Percentiles rank a stretch among this genome's conserved stretches.
These are phyloP conservation scores for Chaetops frenatus DNA, from an alignment of 2,113 vertebrate species.

Conservation along the genomic window DNA sequence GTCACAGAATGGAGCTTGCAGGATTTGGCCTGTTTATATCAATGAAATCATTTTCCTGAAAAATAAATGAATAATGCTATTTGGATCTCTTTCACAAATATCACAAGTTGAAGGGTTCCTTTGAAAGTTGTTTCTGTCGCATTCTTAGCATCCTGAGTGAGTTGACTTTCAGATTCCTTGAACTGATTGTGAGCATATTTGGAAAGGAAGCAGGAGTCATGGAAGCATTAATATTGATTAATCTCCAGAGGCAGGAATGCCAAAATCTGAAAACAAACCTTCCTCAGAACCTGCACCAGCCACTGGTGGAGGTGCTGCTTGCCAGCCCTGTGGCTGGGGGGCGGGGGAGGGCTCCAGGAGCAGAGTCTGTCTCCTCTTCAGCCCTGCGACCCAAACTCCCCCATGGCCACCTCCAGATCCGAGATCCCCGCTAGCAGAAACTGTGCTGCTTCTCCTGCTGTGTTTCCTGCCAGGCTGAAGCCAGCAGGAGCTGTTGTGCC, in stretches of 20 bases:
- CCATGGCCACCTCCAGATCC: not conserved
- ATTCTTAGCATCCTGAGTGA: slow-evolving; percentile 3
- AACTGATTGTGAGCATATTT: not conserved
- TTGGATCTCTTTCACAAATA: slow-evolving; percentile 52
- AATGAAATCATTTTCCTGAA: slow-evolving; percentile 36
- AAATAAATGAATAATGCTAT: slow-evolving; percentile 58
- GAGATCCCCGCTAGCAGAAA: not conserved
- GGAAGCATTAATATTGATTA: slow-evolving; percentile 21
- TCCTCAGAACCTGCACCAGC: not conserved
- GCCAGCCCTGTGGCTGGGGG: not conserved
- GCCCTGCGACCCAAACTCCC: accelerated
- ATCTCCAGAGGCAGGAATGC: not conserved
- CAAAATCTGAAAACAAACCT: not conserved
- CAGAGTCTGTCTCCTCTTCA: not conserved
- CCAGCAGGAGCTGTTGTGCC: not conserved
- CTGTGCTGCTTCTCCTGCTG: not conserved
- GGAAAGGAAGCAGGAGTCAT: not conserved
- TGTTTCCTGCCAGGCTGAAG: not conserved
- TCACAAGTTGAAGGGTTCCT: slow-evolving; percentile 21
- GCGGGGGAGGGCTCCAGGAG: too few relatives aligned
- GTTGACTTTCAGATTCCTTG: slow-evolving; percentile 24
- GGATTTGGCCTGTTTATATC: slow-evolving; percentile 24
- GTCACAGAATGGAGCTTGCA: not conserved
- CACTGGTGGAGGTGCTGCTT: accelerated
- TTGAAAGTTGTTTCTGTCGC: slow-evolving; percentile 34